A percentile compares a stretch with the other conserved stretches of the same genome.
These are phyloP conservation scores for Sphaeridia pumilis DNA, from an alignment of 2,888 invertebrate genomes.

Conservation along the genomic window DNA sequence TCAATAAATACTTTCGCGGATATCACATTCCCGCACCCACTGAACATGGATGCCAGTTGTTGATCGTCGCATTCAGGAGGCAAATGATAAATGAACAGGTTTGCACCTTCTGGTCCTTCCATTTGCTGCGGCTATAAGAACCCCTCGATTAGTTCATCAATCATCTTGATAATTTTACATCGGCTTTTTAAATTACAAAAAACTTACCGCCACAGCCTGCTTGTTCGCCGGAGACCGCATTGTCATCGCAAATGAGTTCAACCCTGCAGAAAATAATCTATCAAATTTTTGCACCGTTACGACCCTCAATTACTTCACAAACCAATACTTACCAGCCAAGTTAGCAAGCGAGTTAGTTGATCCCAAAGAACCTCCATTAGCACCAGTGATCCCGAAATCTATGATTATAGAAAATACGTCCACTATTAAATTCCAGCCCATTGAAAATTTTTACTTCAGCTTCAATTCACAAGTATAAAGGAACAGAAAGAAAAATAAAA, in stretches of 20 bases:
- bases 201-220: slow-evolving; percentile 24
- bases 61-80: slow-evolving; percentile 97
- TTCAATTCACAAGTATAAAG: slow-evolving; percentile 3
- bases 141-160: background rate
- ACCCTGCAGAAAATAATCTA: slow-evolving; percentile 22
- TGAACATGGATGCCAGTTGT: slow-evolving; percentile 92
- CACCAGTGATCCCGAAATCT: slow-evolving; percentile 31
- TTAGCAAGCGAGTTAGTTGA: slow-evolving; percentile 31
- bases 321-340: slow-evolving; percentile 19
- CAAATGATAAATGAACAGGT: slow-evolving; percentile 98
- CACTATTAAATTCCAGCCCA: too few relatives aligned
- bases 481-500: slow-evolving; percentile 9
- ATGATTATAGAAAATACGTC: background rate
- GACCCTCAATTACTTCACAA: background rate
- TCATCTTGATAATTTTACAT: too few relatives aligned
- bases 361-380: slow-evolving; percentile 34
- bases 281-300: slow-evolving; percentile 3
- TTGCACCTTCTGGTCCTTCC: slow-evolving; percentile 97
- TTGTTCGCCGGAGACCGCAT: slow-evolving; percentile 20
- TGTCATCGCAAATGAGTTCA: slow-evolving; percentile 27
- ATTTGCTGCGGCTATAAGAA: slow-evolving; percentile 56
- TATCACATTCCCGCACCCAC: slow-evolving; percentile 94
- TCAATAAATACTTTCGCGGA: slow-evolving; percentile 95
- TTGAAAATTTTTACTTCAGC: background rate
- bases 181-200: background rate